Base-by-base conservation (phyloP, 2,888 invertebrate genomes). In the Trichopoda pennipes region DNA sequence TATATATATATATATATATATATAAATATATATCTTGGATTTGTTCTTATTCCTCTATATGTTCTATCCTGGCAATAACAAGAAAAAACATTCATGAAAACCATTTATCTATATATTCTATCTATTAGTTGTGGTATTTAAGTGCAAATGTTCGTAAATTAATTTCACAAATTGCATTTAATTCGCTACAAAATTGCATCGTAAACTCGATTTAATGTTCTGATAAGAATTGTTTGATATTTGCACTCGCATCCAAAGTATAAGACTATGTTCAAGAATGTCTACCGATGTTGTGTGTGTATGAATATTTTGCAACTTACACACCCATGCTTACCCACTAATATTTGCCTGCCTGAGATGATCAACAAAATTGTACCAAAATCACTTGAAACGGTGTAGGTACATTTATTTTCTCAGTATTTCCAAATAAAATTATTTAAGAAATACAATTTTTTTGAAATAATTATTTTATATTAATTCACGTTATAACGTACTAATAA, bases 161-260 rank as follows among this genome's bases (percentile, higher is more conserved):
- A 86, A 88, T 87, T 87, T 85, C 88, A 88, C 87, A 87, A 88
- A 89, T 87, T 87, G 86, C 85, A 74, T 84, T 85, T 83, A 80
- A 79, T 83, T 83, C 75, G 76, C 77, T 79, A 85, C 85, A 85
- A 85, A 85, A 84, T 85, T 83, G 85, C 84, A 83, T 76, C 81
- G 81, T 85, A 85, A 84, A 85, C 83, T 84, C 85, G 85, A 85
- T 87, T 87, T 86, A 86, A 82, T 86, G 85, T 73, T 74, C 64
- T 85, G 87, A 86, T 86, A 88, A 87, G 77, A 82, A 78, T 77
- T 80, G 70, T 72, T 81, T 80, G 80, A 81, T 77, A 82, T 42
- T 68, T 68, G 17, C 60, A 42, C 28, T 60, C 42, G 19, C 58
- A 55, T 74, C 21, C 38, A 51, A 14, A 69, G 44, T 44, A 28